phyloP scores from a whole-genome alignment of 2,797 vertebrate species.

The Xyrichtys novacula region DNA sequence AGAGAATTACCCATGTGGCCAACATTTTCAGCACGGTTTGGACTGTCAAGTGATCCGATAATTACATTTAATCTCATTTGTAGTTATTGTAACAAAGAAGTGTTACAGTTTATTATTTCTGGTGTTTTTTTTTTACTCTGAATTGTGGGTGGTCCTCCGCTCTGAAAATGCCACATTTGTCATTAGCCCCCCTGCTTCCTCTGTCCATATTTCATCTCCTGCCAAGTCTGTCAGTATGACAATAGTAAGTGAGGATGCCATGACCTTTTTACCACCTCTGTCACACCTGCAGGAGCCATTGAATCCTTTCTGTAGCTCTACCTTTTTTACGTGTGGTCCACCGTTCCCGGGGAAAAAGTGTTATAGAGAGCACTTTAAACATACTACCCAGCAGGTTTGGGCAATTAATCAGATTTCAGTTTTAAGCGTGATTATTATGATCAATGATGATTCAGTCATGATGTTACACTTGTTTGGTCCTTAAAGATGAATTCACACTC shows the following conservation, averaged over 20 bases:
- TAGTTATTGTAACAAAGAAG: conserved; percentile 28
- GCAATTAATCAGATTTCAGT: no score
- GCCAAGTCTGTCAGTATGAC: conserved; percentile 63
- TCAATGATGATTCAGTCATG: not conserved
- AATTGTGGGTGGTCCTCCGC: conserved; percentile 71
- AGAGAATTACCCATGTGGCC: conserved; percentile 24
- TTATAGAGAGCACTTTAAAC: conserved; percentile 7
- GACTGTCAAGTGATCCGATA: not conserved
- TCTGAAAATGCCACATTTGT: conserved; percentile 52
- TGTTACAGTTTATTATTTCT: conserved; percentile 40
- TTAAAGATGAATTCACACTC: no score
- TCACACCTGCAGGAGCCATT: conserved; percentile 72
- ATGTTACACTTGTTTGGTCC: no score
- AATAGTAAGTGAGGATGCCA: conserved; percentile 48
- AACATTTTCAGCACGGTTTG: conserved; percentile 21
- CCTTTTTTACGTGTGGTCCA: conserved; percentile 36
- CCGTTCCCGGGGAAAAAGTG: conserved; percentile 14
- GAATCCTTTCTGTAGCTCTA: conserved; percentile 44
- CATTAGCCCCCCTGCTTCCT: conserved; percentile 16
- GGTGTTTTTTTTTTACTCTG: conserved; percentile 33
- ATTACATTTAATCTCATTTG: conserved; percentile 16
- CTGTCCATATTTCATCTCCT: conserved; percentile 53
- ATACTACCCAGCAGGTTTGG: no score
- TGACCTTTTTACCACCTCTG: conserved; percentile 50
- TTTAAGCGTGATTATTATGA: no score